phyloP scores from a whole-genome alignment of 1,140 invertebrate species.

The Eciton burchellii region DNA sequence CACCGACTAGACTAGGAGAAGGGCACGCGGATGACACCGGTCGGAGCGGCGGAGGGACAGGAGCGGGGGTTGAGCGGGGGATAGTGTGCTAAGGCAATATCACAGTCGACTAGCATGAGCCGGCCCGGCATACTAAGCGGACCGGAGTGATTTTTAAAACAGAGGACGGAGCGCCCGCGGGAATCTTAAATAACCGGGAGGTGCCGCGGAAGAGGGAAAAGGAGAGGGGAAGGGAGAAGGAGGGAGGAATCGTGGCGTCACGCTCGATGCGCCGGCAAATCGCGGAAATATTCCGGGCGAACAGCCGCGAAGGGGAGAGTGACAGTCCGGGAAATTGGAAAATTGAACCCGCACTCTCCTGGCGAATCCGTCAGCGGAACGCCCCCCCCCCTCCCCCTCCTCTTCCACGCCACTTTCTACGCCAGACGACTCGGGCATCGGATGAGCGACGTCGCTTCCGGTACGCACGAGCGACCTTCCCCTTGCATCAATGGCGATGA shows the following conservation, averaged over 20 bases:
- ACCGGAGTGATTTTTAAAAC: slow-evolving; percentile 78
- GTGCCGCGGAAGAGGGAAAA: neutral
- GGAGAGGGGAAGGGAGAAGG: neutral
- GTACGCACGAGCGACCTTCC: slow-evolving; percentile 40
- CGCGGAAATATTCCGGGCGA: slow-evolving; percentile 74
- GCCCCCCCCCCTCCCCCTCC: slow-evolving; percentile 9
- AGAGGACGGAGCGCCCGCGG: slow-evolving; percentile 70
- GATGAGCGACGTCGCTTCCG: slow-evolving; percentile 2
- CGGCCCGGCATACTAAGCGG: slow-evolving; percentile 75
- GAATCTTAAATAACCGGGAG: slow-evolving; percentile 79
- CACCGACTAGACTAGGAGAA: neutral
- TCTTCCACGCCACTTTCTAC: neutral
- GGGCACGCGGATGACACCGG: neutral
- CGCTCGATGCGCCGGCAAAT: slow-evolving; percentile 44
- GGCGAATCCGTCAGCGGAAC: slow-evolving; percentile 63
- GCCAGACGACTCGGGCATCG: neutral
- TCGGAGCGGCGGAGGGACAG: neutral
- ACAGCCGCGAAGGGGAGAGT: slow-evolving; percentile 64
- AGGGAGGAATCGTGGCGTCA: slow-evolving; percentile 28
- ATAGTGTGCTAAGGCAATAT: slow-evolving; percentile 74
- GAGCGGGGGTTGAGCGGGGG: neutral
- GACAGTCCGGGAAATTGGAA: slow-evolving; percentile 79
- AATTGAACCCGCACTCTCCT: slow-evolving; percentile 76
- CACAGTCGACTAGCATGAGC: slow-evolving; percentile 77
- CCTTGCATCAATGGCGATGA: slow-evolving; percentile 34